Percentiles rank a stretch among this genome's conserved stretches.
Conservation (phyloP, 2,113 vertebrate genomes). For the Proterorhinus semilunaris region DNA sequence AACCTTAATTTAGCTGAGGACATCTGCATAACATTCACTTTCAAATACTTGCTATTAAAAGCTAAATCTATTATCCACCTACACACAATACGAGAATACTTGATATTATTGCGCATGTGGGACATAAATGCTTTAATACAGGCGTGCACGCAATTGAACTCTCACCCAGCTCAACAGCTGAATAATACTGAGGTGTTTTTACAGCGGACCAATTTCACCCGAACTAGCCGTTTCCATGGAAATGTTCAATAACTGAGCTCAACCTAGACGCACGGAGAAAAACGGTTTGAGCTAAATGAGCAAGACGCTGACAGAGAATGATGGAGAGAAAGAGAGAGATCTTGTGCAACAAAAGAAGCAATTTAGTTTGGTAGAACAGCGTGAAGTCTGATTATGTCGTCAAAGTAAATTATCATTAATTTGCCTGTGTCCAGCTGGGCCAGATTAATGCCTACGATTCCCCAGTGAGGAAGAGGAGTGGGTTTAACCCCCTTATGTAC, state of each 20-base stretch:
- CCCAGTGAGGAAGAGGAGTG: slow-evolving; percentile 27
- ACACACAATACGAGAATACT: too few relatives aligned
- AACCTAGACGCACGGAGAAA: slow-evolving; percentile 46
- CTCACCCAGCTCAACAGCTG: slow-evolving; percentile 48
- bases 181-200: slow-evolving; percentile 59
- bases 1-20: too few relatives aligned
- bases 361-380: slow-evolving; percentile 77
- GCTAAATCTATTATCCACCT: too few relatives aligned
- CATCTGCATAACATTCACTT: too few relatives aligned
- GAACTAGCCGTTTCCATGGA: slow-evolving; percentile 77
- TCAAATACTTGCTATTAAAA: too few relatives aligned
- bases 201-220: slow-evolving; percentile 63
- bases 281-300: slow-evolving; percentile 44
- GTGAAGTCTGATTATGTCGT: slow-evolving; percentile 79
- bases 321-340: slow-evolving; percentile 63
- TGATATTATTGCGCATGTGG: too few relatives aligned
- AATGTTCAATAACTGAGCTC: slow-evolving; percentile 72
- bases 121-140: not conserved
- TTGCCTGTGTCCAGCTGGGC: slow-evolving; percentile 73
- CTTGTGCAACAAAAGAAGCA: slow-evolving; percentile 75
- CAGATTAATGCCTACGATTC: slow-evolving; percentile 71
- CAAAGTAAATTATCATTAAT: slow-evolving; percentile 81
- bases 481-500: slow-evolving; percentile 40
- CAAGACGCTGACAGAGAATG: slow-evolving; percentile 53
- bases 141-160: slow-evolving; percentile 42